Percentiles rank a stretch among this genome's conserved stretches.
Evolutionary conservation across 1,140 invertebrate species (phyloP).

Genomic region (Apis laboriosa): DNA sequence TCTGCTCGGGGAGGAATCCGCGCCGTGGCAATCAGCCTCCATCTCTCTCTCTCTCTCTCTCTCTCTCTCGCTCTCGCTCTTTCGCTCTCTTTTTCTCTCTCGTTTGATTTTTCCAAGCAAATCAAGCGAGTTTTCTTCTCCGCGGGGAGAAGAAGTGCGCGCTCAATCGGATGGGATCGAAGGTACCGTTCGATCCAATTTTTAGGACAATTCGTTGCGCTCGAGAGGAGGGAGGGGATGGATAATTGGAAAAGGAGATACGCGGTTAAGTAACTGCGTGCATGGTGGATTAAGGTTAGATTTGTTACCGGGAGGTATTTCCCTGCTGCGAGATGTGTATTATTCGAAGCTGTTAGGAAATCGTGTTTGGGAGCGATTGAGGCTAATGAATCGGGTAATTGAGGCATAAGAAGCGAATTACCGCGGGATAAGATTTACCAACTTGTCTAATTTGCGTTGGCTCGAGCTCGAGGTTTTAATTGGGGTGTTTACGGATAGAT

Average conservation of each 20-base stretch:
- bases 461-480: not conserved
- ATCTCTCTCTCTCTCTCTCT: not conserved
- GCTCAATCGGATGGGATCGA: constrained; percentile 24
- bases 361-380: not conserved
- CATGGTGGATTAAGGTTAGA: constrained; percentile 4
- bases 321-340: constrained; percentile 7
- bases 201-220: constrained; percentile 14
- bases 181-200: constrained; percentile 32
- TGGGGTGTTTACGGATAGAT: not conserved
- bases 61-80: too few relatives aligned
- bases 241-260: constrained; percentile 16
- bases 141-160: not conserved
- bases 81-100: not conserved
- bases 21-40: constrained; percentile 17
- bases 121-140: not conserved
- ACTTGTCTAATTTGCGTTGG: not conserved
- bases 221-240: too few relatives aligned
- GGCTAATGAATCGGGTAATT: constrained; percentile 14
- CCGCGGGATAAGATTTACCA: not conserved
- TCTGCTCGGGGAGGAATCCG: constrained; percentile 22
- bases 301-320: constrained; percentile 8
- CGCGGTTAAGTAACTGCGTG: constrained; percentile 3
- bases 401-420: constrained; percentile 9
- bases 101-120: not conserved
- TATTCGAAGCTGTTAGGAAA: constrained; percentile 19